Percentiles rank a stretch among this genome's conserved stretches.
Evolutionary conservation across 2,888 invertebrate genomes (phyloP).

Genomic region (Neoaliturus tenellus): DNA sequence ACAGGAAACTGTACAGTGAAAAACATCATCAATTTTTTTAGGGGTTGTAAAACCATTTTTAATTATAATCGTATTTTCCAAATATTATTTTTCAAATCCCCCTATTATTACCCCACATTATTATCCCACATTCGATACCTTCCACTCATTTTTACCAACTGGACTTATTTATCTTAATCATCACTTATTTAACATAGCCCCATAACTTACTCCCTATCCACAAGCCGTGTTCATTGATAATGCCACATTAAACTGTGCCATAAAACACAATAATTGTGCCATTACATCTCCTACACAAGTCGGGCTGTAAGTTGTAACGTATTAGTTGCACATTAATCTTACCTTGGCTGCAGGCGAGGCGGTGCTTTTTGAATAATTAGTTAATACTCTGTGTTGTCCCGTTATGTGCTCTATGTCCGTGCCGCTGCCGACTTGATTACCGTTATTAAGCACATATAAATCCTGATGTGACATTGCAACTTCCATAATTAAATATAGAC

Average conservation of each 20-base stretch:
- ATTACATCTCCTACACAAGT: not conserved
- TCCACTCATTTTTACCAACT: no score
- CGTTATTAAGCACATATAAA: not conserved
- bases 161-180: no score
- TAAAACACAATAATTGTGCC: not conserved
- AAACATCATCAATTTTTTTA: no score
- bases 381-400: not conserved
- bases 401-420: not conserved
- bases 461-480: not conserved
- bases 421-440: not conserved
- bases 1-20: no score
- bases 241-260: not conserved
- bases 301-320: not conserved
- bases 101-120: no score
- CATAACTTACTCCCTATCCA: not conserved
- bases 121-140: no score
- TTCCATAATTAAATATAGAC: not conserved
- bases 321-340: conserved; percentile 1
- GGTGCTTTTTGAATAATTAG: not conserved
- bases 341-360: not conserved
- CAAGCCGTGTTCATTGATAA: conserved; percentile 9
- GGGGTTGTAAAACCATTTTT: no score
- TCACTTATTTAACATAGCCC: not conserved
- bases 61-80: no score
- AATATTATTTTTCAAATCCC: no score